Base-by-base conservation (phyloP, 2,113 vertebrate genomes). In the Leptobrachium ailaonicum region DNA sequence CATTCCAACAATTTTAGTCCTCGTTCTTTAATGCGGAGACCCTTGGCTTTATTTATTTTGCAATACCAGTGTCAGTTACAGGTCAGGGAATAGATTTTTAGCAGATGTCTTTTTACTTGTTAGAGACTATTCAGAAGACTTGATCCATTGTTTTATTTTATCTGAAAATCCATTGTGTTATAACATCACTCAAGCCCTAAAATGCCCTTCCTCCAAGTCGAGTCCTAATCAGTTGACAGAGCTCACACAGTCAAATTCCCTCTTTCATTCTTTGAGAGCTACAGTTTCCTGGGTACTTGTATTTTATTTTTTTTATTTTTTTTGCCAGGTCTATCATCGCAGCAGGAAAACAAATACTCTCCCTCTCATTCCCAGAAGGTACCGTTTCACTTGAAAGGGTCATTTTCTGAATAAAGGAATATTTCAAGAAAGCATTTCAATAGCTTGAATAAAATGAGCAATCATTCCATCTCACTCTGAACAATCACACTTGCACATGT, bases 331-430 rank as follows among this genome's bases (percentile, higher is more conserved):
- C 83, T 79, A 20, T 88, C 85, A 58, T 80, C 0, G 4, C n/a
- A 76, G 73, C 84, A 69, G 83, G 54, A 47, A 73, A 77, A 87
- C 82, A 79, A 84, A 87, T 85, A 83, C 83, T 86, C n/a, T 0
- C 10, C 13, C 86, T 83, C 85, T 82, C 83, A 82, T 76, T 78
- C 73, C 83, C 86, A 41, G 83, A 84, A 88, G 86, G 82, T 86
- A 77, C 85, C 82, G 82, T 89, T 88, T 80, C 85, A 85, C 40
- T 73, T 85, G 86, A 90, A 86, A 0, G 85, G 87, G 77, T 87
- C 84, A 82, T 79, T 72, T 85, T 87, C 82, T 84, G 58, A 79
- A 72, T 62, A 53, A 72, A 72, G 64, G 58, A 70, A 78, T 71
- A 63, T 78, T 71, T 78, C 68, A 64, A 50, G 79, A 84, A 87